These are phyloP conservation scores for Drosophila sp. DNA, from an alignment of 1,140 invertebrate species.

Conservation along the genomic window DNA sequence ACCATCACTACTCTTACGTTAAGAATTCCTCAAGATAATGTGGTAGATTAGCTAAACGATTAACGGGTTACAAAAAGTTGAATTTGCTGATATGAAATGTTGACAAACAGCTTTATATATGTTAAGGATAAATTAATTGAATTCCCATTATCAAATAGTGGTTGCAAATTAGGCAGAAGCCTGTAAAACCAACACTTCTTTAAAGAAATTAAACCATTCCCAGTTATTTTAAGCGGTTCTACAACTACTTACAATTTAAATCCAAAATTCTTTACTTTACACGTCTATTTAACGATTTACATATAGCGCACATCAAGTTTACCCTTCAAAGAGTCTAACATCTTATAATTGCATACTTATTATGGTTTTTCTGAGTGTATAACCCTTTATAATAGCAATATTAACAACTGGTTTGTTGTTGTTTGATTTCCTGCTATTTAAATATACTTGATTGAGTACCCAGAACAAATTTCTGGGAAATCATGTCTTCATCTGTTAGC, in stretches of 20 bases:
- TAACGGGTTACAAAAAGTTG: constrained; percentile 36
- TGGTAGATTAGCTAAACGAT: constrained; percentile 62
- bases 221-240: constrained; percentile 10
- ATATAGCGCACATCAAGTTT: no score
- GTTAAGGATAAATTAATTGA: constrained; percentile 17
- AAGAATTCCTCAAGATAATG: constrained; percentile 42
- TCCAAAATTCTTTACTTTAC: no score
- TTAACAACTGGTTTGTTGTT: not conserved
- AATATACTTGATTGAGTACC: not conserved
- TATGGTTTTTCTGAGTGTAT: not conserved
- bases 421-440: constrained; percentile 7
- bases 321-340: no score
- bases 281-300: no score
- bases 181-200: not conserved
- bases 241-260: not conserved
- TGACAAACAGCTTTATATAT: constrained; percentile 16
- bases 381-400: not conserved
- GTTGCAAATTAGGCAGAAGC: not conserved
- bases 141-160: constrained; percentile 7
- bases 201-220: constrained; percentile 3
- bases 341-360: no score
- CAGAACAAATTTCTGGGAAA: constrained; percentile 8
- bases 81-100: constrained; percentile 56
- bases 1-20: no score
- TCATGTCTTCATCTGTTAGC: constrained; percentile 7